These are phyloP conservation scores for Dicaeum eximium DNA, from an alignment of 2,113 vertebrate species.

Conservation along the genomic window DNA sequence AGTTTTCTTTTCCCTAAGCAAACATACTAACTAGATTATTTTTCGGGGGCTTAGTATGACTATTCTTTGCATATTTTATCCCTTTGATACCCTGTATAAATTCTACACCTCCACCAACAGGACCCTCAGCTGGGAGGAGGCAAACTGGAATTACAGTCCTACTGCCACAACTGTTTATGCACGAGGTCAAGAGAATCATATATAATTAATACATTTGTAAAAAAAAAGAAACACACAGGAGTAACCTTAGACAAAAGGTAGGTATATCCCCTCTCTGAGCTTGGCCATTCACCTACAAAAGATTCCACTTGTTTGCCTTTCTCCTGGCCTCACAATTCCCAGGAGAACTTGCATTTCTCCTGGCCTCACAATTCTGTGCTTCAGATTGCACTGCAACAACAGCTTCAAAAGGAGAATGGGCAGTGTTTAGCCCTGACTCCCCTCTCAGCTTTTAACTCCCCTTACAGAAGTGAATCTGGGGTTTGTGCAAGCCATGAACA, in stretches of 20 bases:
- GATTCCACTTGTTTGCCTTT: neutral
- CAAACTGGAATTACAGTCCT: neutral
- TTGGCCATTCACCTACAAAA: neutral
- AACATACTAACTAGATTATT: neutral
- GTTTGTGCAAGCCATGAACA: neutral
- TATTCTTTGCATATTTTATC: constrained; percentile 11
- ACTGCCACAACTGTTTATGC: neutral
- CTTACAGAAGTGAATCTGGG: neutral
- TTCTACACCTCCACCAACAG: neutral
- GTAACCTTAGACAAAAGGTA: neutral
- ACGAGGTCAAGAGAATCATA: neutral
- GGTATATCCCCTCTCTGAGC: neutral
- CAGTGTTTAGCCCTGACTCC: neutral
- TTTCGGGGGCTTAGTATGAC: neutral
- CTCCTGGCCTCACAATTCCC: neutral
- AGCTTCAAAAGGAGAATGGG: neutral
- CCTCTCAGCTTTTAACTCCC: neutral
- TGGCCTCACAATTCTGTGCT: neutral
- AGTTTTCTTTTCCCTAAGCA: constrained; percentile 5
- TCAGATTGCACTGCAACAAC: neutral
- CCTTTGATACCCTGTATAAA: neutral
- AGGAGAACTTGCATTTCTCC: too few species aligned
- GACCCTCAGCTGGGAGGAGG: neutral
- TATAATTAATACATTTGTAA: neutral
- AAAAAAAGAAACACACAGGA: neutral